phyloP scores from a whole-genome alignment of 2,888 invertebrate genomes.

The Gryllus longicercus region DNA sequence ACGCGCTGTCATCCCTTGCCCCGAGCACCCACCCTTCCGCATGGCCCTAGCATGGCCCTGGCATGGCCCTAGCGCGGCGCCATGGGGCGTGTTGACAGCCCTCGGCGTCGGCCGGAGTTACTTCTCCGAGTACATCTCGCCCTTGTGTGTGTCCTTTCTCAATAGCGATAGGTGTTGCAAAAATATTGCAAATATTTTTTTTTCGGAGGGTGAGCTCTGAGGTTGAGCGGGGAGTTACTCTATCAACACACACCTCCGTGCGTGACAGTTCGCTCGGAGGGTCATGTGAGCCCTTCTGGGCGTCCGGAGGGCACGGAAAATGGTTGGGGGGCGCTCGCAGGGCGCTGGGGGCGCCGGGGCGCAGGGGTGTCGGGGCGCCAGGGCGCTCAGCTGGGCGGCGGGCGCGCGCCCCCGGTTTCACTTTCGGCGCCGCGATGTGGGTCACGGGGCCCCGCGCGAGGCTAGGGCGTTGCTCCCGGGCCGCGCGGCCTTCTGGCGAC shows the following conservation, averaged over 20 bases:
- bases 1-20: background rate
- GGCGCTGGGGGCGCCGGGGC: too few species aligned
- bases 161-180: background rate
- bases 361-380: background rate
- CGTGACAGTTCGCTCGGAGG: background rate
- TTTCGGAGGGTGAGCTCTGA: background rate
- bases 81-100: too few species aligned
- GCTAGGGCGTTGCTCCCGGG: conserved; percentile 58
- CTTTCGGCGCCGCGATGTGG: conserved; percentile 34
- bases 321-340: too few species aligned
- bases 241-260: background rate
- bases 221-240: background rate
- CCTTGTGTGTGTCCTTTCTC: background rate
- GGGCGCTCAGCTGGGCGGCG: background rate
- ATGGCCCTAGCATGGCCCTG: background rate
- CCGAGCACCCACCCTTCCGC: background rate
- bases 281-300: too few species aligned
- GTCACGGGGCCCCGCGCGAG: conserved; percentile 49
- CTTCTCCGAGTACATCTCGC: background rate
- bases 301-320: too few species aligned
- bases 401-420: conserved; percentile 18
- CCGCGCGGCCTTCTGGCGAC: conserved; percentile 50
- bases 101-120: too few species aligned
- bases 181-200: too few species aligned
- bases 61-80: too few species aligned